Evolutionary conservation across 1,140 invertebrate species (phyloP).

Genomic region (Ephestia elutella): DNA sequence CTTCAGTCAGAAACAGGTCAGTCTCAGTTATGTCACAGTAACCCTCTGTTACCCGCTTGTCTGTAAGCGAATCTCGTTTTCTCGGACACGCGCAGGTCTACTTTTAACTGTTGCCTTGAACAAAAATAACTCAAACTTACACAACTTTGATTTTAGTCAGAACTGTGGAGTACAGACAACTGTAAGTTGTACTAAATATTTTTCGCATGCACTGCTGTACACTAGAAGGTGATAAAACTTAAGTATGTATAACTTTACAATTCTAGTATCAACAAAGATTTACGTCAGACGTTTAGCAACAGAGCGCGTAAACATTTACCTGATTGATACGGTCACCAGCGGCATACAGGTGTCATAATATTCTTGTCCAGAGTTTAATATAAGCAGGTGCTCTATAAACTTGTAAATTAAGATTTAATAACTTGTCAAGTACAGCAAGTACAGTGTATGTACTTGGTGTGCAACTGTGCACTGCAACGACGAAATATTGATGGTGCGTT

Average conservation of each 20-base stretch:
- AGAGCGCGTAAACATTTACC: background rate
- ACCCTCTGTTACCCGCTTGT: background rate
- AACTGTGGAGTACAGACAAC: background rate
- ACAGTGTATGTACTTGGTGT: background rate
- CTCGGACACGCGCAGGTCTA: background rate
- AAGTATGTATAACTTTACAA: background rate
- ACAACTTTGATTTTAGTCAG: background rate
- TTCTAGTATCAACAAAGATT: background rate
- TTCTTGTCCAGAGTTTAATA: background rate
- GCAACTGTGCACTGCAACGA: no score
- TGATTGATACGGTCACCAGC: background rate
- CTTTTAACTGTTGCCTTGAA: constrained; percentile 1
- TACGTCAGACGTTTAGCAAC: background rate
- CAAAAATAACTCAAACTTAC: background rate
- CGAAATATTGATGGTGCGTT: no score
- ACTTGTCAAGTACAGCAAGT: constrained; percentile 56
- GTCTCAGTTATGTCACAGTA: constrained; percentile 31
- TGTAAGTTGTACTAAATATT: background rate
- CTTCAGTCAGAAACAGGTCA: constrained; percentile 63
- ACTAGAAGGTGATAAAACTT: background rate
- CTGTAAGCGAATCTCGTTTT: background rate
- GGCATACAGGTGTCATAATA: background rate
- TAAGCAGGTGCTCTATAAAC: background rate
- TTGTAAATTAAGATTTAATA: constrained; percentile 11
- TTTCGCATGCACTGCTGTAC: background rate